Evolutionary conservation across 2,888 invertebrate species (phyloP), one percentile per base, ranked within the genome.

Genomic region (Bombylius major): DNA sequence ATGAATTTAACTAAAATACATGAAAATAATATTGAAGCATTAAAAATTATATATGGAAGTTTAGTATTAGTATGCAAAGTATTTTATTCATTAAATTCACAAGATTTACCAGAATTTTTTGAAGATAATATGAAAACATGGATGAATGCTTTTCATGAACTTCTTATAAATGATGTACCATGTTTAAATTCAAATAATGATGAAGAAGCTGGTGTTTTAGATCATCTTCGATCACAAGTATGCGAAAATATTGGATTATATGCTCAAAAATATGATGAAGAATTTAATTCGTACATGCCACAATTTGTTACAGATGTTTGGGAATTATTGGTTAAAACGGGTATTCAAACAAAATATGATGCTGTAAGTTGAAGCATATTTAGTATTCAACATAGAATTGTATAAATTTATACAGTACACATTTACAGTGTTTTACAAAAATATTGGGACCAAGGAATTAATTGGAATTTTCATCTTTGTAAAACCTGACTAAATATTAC

Each of bases 21-120:
- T 67, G 82, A 85, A 4, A 81, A 80, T 65, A 92, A 95, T 71
- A 80, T 82, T 0, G 84, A 83, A 67, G 90, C 91, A 0, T 76
- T 96, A 44, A 85, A 83, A 70, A 82, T 94, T 5, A 89, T 97
- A 62, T 96, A 93, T 66, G 86, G 87, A 55, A 95, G 95, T 0
- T 76, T 98, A 44, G 83, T 89, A 32, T 78, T 96, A 34, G 87
- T 95, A 56, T 87, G 89, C 67, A 96, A 98, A 75, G 90, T 99
- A 52, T 99, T 98, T 77, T 93, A 93, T 74, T 97, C 97, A 0
- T 80, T 99, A 31, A 99, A 98, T 75, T 91, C 86, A 62, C 99
- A 99, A 79, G 99, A 99, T 75, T 76, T 99, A 63, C 99, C 99
- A 0, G 99, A 99, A 76, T 97, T 92, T 77, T 99, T 99, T 71